These are phyloP conservation scores for Dorcus parallelipipedus DNA, from an alignment of 2,888 invertebrate species.

Conservation along the genomic window DNA sequence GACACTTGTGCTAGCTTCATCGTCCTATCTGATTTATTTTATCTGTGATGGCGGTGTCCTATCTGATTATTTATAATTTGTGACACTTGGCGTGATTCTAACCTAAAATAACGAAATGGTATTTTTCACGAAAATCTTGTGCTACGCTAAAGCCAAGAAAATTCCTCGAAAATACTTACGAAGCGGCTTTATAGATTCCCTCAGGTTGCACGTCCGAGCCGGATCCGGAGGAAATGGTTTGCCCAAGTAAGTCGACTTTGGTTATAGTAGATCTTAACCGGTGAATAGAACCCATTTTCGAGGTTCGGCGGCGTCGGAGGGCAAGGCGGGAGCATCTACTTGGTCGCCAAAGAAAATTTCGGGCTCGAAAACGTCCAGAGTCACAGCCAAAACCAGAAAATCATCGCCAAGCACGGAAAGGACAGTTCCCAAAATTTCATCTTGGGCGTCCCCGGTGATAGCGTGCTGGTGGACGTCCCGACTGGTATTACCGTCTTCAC, in stretches of 20 bases:
- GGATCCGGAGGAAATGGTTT: constrained; percentile 79
- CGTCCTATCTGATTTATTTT: too few species aligned
- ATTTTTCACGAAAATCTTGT: constrained; percentile 48
- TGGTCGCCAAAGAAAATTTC: constrained; percentile 62
- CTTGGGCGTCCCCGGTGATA: constrained; percentile 70
- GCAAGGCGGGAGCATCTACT: constrained; percentile 81
- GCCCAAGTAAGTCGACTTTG: constrained; percentile 49
- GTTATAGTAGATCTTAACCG: background rate
- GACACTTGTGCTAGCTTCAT: too few species aligned
- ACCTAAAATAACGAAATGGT: constrained; percentile 47
- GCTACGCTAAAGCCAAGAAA: constrained; percentile 51
- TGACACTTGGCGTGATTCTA: too few species aligned
- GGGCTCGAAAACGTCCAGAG: constrained; percentile 55
- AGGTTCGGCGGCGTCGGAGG: constrained; percentile 89
- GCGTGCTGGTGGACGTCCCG: constrained; percentile 73
- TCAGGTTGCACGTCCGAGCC: constrained; percentile 75
- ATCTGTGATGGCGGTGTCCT: too few species aligned
- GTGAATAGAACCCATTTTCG: constrained; percentile 43
- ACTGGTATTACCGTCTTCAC: constrained; percentile 73
- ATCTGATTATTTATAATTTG: too few species aligned
- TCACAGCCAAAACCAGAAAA: constrained; percentile 56
- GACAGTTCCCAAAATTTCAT: constrained; percentile 73
- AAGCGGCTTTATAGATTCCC: constrained; percentile 70
- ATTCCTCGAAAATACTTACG: constrained; percentile 52
- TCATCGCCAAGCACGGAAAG: constrained; percentile 67